Conservation (phyloP, 2,797 vertebrate species). For the Characodon lateralis region DNA sequence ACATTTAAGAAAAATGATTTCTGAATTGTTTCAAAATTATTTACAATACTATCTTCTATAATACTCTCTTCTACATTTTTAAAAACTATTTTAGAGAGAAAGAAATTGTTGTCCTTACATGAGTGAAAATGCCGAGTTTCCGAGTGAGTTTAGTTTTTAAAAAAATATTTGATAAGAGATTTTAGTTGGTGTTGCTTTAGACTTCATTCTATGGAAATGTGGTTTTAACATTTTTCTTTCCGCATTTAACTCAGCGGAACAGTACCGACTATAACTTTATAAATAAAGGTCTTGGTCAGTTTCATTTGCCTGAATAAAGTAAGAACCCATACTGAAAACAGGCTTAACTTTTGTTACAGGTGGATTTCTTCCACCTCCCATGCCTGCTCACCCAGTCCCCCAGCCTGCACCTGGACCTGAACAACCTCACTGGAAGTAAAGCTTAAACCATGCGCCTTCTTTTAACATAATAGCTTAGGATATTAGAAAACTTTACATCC, state of each 20-base stretch:
- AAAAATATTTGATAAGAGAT: too few species aligned
- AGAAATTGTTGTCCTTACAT: too few species aligned
- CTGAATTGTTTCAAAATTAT: neutral
- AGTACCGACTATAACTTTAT: too few species aligned
- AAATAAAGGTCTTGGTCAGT: neutral
- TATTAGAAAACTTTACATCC: neutral
- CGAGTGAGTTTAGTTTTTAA: too few species aligned
- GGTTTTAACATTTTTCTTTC: too few species aligned
- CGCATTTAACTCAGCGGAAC: neutral
- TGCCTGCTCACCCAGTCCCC: conserved; percentile 67
- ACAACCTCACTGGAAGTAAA: conserved; percentile 80
- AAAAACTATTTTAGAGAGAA: neutral
- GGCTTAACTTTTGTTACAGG: conserved; percentile 52
- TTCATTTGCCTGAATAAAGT: neutral
- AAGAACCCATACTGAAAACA: neutral
- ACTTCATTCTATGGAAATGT: too few species aligned
- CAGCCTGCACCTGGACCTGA: conserved; percentile 64
- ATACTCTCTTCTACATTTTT: neutral
- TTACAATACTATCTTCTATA: neutral
- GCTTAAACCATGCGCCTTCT: neutral
- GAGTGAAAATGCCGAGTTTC: too few species aligned
- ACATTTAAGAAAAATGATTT: neutral
- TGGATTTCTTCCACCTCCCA: conserved; percentile 81
- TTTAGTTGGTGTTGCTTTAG: too few species aligned
- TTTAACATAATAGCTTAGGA: neutral